Evolutionary conservation across 2,113 vertebrate genomes (phyloP), one percentile per base, ranked within the genome.

Genomic region (Numenius arquata): DNA sequence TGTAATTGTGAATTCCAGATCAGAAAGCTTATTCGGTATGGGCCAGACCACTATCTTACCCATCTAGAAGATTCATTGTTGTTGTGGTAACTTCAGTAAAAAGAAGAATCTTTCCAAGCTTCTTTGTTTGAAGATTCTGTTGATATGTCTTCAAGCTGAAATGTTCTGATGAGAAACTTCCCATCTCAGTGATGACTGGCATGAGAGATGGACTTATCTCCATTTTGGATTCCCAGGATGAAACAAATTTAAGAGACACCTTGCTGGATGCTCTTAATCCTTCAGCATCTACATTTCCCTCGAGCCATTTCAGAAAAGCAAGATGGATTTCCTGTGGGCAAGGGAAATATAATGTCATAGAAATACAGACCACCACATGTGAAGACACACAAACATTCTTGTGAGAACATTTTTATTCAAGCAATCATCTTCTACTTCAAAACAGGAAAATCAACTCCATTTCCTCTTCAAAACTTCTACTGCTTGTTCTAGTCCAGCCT

Each of bases 31-130:
- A 65, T 7, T 58, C 0, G 0, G 30, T 14, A 71, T 6, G 8
- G n/a, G 72, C 36, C 36, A 53, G 14, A 48, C 21, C 22, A 52
- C 45, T 30, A 50, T 40, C 97, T 99, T 97, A 99, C 99, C 99
- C 99, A 4, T 99, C 99, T 67, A 99, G 97, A n/a, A 99, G 98
- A 82, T 97, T 97, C 99, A 99, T 99, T 45, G 99, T 99, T 5
- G 98, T 98, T 1, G 98, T 92, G 10, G 98, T 97, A 19, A 99
- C 98, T 88, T 99, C 99, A 1, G 98, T 84, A 29, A 99, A 99
- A 34, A 99, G 97, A 53, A 99, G 29, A 5, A 98, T 96, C 90
- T 97, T 99, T 0, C 99, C 99, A 61, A 99, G 98, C 2, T 83
- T 95, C 53, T 91, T 94, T 52, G 98, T 99, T 48, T 97, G 98